phyloP scores from a whole-genome alignment of 1,140 invertebrate genomes.

The Eriocheir sinensis region DNA sequence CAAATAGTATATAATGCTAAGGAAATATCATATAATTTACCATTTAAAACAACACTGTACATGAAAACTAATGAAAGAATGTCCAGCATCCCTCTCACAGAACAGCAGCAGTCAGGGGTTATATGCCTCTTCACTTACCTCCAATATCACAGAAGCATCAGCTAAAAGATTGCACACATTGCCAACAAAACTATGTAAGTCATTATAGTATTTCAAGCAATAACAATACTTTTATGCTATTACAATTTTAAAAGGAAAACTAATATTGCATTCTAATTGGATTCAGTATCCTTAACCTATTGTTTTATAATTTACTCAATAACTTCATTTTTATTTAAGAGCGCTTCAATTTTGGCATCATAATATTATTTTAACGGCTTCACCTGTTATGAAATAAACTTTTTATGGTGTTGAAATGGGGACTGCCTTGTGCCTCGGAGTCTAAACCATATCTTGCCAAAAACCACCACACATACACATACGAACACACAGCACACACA shows the following conservation, averaged over 20 bases:
- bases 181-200: constrained; percentile 6
- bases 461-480: not conserved
- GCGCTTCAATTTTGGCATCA: not conserved
- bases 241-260: not conserved
- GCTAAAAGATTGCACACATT: constrained; percentile 25
- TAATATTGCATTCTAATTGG: not conserved
- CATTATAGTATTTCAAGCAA: no score
- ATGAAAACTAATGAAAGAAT: not conserved
- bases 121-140: not conserved
- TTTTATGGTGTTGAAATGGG: not conserved
- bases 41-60: constrained; percentile 25
- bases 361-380: not conserved
- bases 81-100: not conserved
- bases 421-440: not conserved
- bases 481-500: not conserved
- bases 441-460: no score
- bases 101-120: not conserved
- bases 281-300: not conserved
- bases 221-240: not conserved
- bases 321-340: not conserved
- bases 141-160: not conserved
- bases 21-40: constrained; percentile 27
- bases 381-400: not conserved
- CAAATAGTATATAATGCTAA: not conserved
- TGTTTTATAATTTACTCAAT: not conserved